These are phyloP conservation scores for Chymomyza amoena DNA, from an alignment of 2,888 invertebrate genomes.

Conservation along the genomic window DNA sequence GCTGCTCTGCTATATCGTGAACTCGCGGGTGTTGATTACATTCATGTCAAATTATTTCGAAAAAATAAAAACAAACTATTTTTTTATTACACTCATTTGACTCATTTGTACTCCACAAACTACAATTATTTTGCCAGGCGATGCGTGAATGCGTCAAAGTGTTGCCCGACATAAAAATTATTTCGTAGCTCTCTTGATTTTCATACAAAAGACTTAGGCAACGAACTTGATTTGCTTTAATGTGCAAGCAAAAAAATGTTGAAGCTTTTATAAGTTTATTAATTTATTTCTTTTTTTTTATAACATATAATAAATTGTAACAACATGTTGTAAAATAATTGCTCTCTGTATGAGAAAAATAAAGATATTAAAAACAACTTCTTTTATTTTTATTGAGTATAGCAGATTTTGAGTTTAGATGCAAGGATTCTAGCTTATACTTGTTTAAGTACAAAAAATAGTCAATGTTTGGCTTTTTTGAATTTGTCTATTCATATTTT, in stretches of 20 bases:
- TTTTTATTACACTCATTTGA: slow-evolving; percentile 52
- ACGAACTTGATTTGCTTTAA: slow-evolving; percentile 42
- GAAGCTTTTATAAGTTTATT: slow-evolving; percentile 60
- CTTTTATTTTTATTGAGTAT: too few relatives aligned
- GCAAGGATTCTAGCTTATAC: too few relatives aligned
- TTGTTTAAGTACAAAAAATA: too few relatives aligned
- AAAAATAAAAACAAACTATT: slow-evolving; percentile 23
- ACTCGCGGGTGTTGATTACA: slow-evolving; percentile 62
- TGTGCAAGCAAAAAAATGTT: neutral
- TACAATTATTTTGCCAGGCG: slow-evolving; percentile 58
- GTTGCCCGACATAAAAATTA: neutral
- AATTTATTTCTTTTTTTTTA: slow-evolving; percentile 42
- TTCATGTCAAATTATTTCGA: slow-evolving; percentile 34
- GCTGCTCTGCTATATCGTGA: neutral
- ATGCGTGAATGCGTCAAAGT: slow-evolving; percentile 64
- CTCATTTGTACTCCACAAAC: slow-evolving; percentile 17
- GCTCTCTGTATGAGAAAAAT: neutral
- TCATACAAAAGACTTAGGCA: slow-evolving; percentile 52
- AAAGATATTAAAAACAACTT: slow-evolving; percentile 2
- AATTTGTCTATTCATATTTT: too few relatives aligned
- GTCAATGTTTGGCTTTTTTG: too few relatives aligned
- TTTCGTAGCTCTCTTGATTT: neutral
- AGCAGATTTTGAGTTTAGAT: too few relatives aligned
- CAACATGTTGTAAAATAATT: neutral
- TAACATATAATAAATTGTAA: neutral